These are phyloP conservation scores for Leptoteleia sp. DNA, from an alignment of 1,140 invertebrate species.

Conservation along the genomic window DNA sequence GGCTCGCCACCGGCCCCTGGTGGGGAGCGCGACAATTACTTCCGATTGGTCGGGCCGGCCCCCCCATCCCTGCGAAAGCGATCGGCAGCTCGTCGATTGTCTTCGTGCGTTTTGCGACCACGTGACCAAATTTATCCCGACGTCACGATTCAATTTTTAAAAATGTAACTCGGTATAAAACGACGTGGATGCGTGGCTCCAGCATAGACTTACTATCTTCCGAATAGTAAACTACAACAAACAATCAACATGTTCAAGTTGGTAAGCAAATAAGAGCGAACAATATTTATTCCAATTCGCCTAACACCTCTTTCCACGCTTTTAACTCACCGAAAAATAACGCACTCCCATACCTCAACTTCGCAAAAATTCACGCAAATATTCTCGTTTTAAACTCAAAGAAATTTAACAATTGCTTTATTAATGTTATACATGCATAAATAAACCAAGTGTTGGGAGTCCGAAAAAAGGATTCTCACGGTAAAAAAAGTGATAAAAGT, in stretches of 20 bases:
- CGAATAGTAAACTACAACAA: conserved; percentile 75
- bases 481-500: too few species aligned
- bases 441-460: too few species aligned
- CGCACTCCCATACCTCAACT: too few species aligned
- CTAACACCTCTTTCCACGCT: too few species aligned
- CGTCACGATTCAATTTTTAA: conserved; percentile 76
- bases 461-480: too few species aligned
- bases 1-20: conserved; percentile 6
- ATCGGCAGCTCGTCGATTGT: conserved; percentile 71
- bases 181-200: conserved; percentile 47
- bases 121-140: conserved; percentile 58
- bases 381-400: too few species aligned
- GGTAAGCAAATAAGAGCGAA: conserved; percentile 72
- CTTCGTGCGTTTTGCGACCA: conserved; percentile 56
- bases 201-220: conserved; percentile 75
- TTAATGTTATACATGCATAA: too few species aligned
- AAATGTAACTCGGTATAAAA: conserved; percentile 75
- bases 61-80: conserved; percentile 65
- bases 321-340: too few species aligned
- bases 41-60: conserved; percentile 41
- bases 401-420: too few species aligned
- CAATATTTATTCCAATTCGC: too few species aligned
- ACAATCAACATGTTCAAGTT: conserved; percentile 80
- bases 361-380: too few species aligned
- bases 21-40: conserved; percentile 15